These are phyloP conservation scores for Anastrepha ludens DNA, from an alignment of 1,140 invertebrate genomes.

Conservation along the genomic window DNA sequence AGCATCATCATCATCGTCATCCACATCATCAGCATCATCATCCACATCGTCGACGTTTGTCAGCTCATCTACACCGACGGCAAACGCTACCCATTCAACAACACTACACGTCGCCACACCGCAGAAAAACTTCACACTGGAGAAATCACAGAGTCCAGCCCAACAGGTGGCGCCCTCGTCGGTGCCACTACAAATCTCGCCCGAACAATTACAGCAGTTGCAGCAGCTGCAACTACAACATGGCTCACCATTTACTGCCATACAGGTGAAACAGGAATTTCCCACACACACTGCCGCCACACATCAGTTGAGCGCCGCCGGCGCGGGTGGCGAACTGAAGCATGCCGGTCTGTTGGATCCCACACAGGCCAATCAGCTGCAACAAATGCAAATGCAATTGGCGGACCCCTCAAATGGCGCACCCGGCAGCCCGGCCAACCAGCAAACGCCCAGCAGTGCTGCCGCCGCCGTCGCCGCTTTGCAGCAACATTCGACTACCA, in stretches of 20 bases:
- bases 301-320: slow-evolving; percentile 56
- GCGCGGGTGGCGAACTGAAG: slow-evolving; percentile 67
- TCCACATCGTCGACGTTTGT: slow-evolving; percentile 26
- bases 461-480: slow-evolving; percentile 73
- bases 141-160: slow-evolving; percentile 74
- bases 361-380: slow-evolving; percentile 74
- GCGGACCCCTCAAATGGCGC: slow-evolving; percentile 63
- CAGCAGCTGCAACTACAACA: slow-evolving; percentile 68
- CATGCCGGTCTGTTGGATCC: slow-evolving; percentile 73
- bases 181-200: slow-evolving; percentile 71
- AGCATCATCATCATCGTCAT: slow-evolving; percentile 1
- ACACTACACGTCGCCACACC: slow-evolving; percentile 54
- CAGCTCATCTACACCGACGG: slow-evolving; percentile 3
- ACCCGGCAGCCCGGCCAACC: slow-evolving; percentile 66
- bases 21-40: not conserved
- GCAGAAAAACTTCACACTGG: slow-evolving; percentile 64
- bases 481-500: slow-evolving; percentile 76
- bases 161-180: slow-evolving; percentile 71
- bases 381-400: slow-evolving; percentile 75
- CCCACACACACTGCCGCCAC: slow-evolving; percentile 64
- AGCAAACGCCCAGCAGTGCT: slow-evolving; percentile 63
- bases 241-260: slow-evolving; percentile 72
- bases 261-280: slow-evolving; percentile 76
- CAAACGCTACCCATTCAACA: not conserved
- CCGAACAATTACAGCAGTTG: slow-evolving; percentile 72